Evolutionary conservation across 2,888 invertebrate genomes (phyloP).

Genomic region (Amphipyra berbera): DNA sequence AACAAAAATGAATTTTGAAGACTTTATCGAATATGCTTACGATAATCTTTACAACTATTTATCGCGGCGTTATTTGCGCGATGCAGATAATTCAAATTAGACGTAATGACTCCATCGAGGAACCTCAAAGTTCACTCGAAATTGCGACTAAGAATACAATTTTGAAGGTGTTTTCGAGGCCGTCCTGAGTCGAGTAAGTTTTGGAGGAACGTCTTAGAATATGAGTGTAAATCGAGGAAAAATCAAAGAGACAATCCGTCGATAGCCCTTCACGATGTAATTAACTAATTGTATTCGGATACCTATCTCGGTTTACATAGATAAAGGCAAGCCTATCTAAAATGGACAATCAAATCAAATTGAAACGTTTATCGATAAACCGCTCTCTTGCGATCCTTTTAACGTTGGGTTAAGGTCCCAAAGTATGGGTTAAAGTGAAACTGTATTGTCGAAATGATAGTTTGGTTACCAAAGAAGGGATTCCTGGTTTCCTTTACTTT

Average conservation of each 20-base stretch:
- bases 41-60: no score
- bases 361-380: slow-evolving; percentile 50
- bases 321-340: slow-evolving; percentile 26
- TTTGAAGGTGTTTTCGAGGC: no score
- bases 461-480: slow-evolving; percentile 6
- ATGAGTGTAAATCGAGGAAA: slow-evolving; percentile 6
- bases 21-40: no score
- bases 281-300: slow-evolving; percentile 49
- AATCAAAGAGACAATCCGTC: slow-evolving; percentile 12
- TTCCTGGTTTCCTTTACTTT: not conserved
- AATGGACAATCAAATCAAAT: slow-evolving; percentile 51
- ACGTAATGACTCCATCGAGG: no score
- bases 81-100: no score
- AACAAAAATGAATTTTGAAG: no score
- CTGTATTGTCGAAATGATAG: slow-evolving; percentile 29
- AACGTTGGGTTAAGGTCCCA: slow-evolving; percentile 39
- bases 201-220: no score
- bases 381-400: slow-evolving; percentile 39
- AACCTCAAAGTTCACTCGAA: no score
- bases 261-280: slow-evolving; percentile 30
- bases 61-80: no score
- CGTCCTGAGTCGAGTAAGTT: no score
- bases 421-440: slow-evolving; percentile 45
- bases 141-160: no score
- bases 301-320: slow-evolving; percentile 17